Evolutionary conservation across 1,140 invertebrate genomes (phyloP), one percentile per base, ranked within the genome.

Genomic region (Venturia canescens): DNA sequence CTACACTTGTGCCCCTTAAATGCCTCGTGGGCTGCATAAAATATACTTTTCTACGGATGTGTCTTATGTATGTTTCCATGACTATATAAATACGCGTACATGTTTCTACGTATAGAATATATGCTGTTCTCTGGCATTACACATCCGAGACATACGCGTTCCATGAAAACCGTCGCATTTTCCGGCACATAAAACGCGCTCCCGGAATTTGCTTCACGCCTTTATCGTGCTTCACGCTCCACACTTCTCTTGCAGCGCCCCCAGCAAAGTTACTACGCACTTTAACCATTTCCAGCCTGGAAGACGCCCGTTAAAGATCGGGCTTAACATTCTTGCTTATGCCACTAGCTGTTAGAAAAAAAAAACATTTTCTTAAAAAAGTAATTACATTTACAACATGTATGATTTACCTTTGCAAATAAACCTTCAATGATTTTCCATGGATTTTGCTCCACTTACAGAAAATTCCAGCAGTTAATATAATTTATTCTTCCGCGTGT

Each of bases 151-250:
- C 71, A 74, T 23, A 29, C 21, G 53, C 69, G 80, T 50, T 71
- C 74, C 74, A 38, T 77, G 74, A 81, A 63, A 81, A 71, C 74
- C 74, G 76, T 69, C 72, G 74, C 69, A 81, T 81, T 81, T 81
- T 81, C 80, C 57, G 80, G 80, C 72, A 77, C 80, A 81, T 81
- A 81, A 81, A 81, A 57, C 75, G 66, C 57, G 80, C 80, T 74
- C 71, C 74, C 80, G 80, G 80, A 77, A 81, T 81, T 81, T 63
- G 72, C 77, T 81, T 81, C 80, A 81, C 80, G 80, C 80, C 80
- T 81, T 76, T 81, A 81, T 81, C 80, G 63, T 81, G 80, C 75
- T 81, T 81, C 77, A 77, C 67, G 66, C 21, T 63, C 44, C 27
- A 53, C 27, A 44, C 69, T 48, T 1, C 70, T 77, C 16, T 53